Evolutionary conservation across 1,140 invertebrate species (phyloP).

Genomic region (Orchesella cincta): DNA sequence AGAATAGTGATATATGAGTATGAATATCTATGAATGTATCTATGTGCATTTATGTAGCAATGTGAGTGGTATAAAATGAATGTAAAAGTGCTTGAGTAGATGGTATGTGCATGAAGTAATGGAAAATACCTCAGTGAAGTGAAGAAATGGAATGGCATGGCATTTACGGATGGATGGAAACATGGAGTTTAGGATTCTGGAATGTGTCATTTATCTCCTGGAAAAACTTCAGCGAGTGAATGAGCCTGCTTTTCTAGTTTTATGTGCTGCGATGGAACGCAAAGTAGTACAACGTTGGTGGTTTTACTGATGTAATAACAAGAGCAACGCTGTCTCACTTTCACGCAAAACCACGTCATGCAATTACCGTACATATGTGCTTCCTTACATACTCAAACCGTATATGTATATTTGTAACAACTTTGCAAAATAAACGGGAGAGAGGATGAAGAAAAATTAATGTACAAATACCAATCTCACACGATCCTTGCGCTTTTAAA

Average conservation of each 20-base stretch:
- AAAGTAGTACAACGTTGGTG: conserved; percentile 4
- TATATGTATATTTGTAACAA: not conserved
- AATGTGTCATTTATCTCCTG: conserved; percentile 48
- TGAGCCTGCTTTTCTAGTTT: conserved; percentile 9
- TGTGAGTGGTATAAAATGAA: not conserved
- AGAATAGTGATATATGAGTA: too few relatives aligned
- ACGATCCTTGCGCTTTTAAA: not conserved
- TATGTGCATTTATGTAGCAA: not conserved
- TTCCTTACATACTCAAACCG: not conserved
- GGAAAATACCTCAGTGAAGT: conserved; percentile 30
- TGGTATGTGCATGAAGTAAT: conserved; percentile 4
- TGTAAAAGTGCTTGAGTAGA: not conserved
- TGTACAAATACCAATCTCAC: not conserved
- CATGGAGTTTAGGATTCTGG: conserved; percentile 44
- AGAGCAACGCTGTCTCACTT: conserved; percentile 19
- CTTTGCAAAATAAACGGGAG: too few relatives aligned
- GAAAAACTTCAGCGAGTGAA: not conserved
- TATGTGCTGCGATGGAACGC: conserved; percentile 17
- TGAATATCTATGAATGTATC: too few relatives aligned
- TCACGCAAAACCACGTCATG: conserved; percentile 21
- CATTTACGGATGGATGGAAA: conserved; percentile 43
- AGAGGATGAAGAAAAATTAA: too few relatives aligned
- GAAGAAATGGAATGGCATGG: conserved; percentile 42
- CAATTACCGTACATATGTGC: not conserved
- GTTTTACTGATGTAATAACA: not conserved